phyloP scores from a whole-genome alignment of 2,888 invertebrate species.

The Cyclophora albipunctata region DNA sequence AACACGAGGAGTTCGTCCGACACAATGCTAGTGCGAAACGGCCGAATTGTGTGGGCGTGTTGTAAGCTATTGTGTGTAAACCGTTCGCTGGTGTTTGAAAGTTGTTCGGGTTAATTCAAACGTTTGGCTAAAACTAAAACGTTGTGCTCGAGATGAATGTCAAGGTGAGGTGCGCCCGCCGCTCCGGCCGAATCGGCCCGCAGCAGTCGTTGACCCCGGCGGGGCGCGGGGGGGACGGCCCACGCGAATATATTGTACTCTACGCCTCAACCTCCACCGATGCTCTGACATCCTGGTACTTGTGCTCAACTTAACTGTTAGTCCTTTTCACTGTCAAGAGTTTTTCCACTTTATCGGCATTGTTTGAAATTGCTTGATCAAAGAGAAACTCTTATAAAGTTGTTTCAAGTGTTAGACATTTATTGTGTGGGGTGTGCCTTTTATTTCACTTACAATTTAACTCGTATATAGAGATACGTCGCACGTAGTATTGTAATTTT shows the following conservation, averaged over 20 bases:
- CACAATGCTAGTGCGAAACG: conserved; percentile 26
- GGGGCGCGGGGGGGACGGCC: conserved; percentile 51
- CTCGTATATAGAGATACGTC: no score
- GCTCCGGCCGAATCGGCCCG: conserved; percentile 70
- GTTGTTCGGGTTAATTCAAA: conserved; percentile 58
- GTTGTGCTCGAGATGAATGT: conserved; percentile 71
- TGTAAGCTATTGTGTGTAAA: conserved; percentile 25
- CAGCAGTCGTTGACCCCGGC: conserved; percentile 64
- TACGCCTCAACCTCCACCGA: conserved; percentile 57
- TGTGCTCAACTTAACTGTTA: conserved; percentile 34
- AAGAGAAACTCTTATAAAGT: no score
- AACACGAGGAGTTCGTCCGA: conserved; percentile 23
- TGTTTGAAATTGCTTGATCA: neutral
- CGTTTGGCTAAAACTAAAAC: conserved; percentile 54
- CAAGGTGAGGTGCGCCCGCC: conserved; percentile 73
- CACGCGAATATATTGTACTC: conserved; percentile 66
- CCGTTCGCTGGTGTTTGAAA: conserved; percentile 35
- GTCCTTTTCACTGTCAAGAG: conserved; percentile 33
- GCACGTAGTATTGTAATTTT: no score
- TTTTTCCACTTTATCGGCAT: conserved; percentile 6
- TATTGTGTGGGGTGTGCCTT: conserved; percentile 2
- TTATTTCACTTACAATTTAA: neutral
- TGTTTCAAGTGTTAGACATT: neutral
- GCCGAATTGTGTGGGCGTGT: conserved; percentile 30
- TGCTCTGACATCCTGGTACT: conserved; percentile 61